phyloP scores from a whole-genome alignment of 2,888 invertebrate species.

The Lycia hirtaria region DNA sequence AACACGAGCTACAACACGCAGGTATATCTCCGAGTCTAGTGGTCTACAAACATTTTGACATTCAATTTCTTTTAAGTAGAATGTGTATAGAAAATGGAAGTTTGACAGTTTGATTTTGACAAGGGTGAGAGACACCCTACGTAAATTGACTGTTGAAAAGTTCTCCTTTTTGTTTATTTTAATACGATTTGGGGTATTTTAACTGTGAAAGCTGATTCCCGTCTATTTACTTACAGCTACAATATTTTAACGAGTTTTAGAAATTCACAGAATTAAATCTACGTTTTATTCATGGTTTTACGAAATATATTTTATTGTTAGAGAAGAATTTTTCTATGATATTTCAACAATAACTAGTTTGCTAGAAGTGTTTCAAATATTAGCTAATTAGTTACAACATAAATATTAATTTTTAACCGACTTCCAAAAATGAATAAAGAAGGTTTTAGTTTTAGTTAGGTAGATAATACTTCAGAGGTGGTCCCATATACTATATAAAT shows the following conservation, averaged over 20 bases:
- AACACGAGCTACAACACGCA: too few relatives aligned
- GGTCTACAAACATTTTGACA: conserved; percentile 15
- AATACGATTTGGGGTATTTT: not conserved
- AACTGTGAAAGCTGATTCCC: not conserved
- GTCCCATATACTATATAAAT: too few relatives aligned
- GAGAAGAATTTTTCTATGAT: not conserved
- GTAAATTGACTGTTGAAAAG: conserved; percentile 3
- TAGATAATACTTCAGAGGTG: too few relatives aligned
- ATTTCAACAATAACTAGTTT: too few relatives aligned
- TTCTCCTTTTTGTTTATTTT: conserved; percentile 3
- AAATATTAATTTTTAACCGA: too few relatives aligned
- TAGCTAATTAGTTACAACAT: too few relatives aligned
- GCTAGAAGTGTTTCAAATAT: too few relatives aligned
- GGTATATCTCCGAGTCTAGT: conserved; percentile 11
- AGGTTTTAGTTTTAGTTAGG: too few relatives aligned
- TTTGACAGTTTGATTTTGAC: conserved; percentile 24
- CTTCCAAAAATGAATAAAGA: too few relatives aligned
- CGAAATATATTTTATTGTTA: not conserved
- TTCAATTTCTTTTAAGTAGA: conserved; percentile 6
- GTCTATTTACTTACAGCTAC: not conserved
- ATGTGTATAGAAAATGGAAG: conserved; percentile 5
- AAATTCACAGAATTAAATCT: not conserved
- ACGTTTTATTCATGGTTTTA: not conserved
- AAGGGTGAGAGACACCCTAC: conserved; percentile 6
- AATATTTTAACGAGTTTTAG: not conserved